Conservation (phyloP, 2,888 invertebrate species). For the Margaritifera margaritifera region DNA sequence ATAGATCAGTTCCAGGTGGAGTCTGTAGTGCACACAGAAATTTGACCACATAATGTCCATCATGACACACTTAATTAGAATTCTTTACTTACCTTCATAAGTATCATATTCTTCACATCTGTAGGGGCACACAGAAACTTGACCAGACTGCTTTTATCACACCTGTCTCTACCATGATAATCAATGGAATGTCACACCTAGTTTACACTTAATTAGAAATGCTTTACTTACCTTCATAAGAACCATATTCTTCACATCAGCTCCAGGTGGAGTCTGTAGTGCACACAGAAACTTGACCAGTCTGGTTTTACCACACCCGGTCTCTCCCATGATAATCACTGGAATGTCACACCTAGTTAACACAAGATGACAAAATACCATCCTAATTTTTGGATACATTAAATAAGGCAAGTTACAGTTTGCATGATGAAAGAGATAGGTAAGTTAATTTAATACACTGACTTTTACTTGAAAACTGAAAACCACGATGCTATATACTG, state of each 20-base stretch:
- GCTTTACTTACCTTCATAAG: slow-evolving; percentile 47
- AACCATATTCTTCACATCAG: slow-evolving; percentile 47
- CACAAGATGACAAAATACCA: too few relatives aligned
- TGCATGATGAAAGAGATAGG: too few relatives aligned
- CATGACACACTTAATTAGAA: too few relatives aligned
- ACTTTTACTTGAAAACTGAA: too few relatives aligned
- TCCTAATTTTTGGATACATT: too few relatives aligned
- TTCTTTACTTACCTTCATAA: slow-evolving; percentile 32
- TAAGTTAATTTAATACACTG: too few relatives aligned
- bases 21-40: too few relatives aligned
- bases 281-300: slow-evolving; percentile 68
- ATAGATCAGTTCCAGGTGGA: too few relatives aligned
- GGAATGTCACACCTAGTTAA: slow-evolving; percentile 64
- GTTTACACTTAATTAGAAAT: too few relatives aligned
- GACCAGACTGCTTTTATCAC: slow-evolving; percentile 65
- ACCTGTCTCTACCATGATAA: slow-evolving; percentile 70
- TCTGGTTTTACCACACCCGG: slow-evolving; percentile 70
- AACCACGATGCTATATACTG: too few relatives aligned
- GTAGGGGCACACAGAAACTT: slow-evolving; percentile 61
- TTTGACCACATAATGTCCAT: too few relatives aligned
- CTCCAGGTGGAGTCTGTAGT: slow-evolving; percentile 57
- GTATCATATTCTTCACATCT: slow-evolving; percentile 38
- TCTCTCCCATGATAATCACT: slow-evolving; percentile 71
- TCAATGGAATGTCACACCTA: slow-evolving; percentile 63
- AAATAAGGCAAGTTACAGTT: too few relatives aligned